phyloP scores from a whole-genome alignment of 2,888 invertebrate species.

The Didymodactylos carnosus region DNA sequence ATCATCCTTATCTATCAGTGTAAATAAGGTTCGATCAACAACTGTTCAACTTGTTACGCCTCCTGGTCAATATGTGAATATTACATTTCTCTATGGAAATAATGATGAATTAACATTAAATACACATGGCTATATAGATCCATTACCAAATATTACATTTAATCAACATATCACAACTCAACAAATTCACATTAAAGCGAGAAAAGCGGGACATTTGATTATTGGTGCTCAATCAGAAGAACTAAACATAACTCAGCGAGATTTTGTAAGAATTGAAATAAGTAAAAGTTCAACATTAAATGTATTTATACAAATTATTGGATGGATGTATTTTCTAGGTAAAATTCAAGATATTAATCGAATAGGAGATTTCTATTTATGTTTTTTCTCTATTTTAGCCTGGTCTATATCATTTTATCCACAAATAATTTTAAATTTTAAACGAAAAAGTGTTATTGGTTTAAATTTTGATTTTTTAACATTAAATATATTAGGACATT shows the following conservation, averaged over 20 bases:
- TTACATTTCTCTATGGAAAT: too few species aligned
- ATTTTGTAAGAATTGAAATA: conserved; percentile 3
- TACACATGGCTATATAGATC: not conserved
- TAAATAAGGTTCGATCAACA: too few species aligned
- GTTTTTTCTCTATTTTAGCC: too few species aligned
- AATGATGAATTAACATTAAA: too few species aligned
- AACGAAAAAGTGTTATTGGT: conserved; percentile 10
- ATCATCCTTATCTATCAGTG: too few species aligned
- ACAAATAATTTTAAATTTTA: conserved; percentile 9
- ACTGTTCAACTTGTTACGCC: too few species aligned
- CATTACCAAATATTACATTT: not conserved
- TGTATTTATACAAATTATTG: conserved; percentile 8
- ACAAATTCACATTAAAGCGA: not conserved
- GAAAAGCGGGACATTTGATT: not conserved
- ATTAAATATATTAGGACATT: conserved; percentile 10
- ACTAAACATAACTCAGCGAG: not conserved
- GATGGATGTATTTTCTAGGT: conserved; percentile 13
- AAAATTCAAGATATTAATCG: too few species aligned
- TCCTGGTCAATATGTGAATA: too few species aligned
- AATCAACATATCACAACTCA: not conserved
- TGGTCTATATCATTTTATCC: conserved; percentile 14
- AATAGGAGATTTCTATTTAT: too few species aligned
- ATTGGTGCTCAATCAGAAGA: not conserved
- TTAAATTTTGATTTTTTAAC: conserved; percentile 7
- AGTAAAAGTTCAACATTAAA: not conserved